Base-by-base conservation (phyloP, 2,888 invertebrate genomes). In the Tipula confusa region DNA sequence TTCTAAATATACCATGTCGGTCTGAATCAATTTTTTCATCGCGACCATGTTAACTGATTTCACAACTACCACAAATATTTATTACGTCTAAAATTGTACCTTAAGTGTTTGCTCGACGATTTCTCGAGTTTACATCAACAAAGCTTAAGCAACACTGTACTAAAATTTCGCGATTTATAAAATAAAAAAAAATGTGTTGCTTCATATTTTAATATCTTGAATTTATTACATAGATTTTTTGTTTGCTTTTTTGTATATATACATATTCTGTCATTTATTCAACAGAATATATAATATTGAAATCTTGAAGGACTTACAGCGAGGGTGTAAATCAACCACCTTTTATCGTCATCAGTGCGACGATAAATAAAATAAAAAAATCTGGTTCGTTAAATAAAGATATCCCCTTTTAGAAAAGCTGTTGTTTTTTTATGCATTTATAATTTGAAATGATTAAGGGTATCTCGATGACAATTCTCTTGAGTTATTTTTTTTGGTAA, bases 181-280 rank as follows among this genome's bases (percentile, higher is more conserved):
- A n/a, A n/a, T n/a, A n/a, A n/a, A n/a, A n/a, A n/a, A 64, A 64
- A 64, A 24, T 64, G 64, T 64, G 64, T 24, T 64, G 64, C 24
- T 24, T 64, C 64, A 64, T 64, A 64, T 64, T 64, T 64, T 64
- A 64, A 64, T 64, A 64, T 64, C 64, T 64, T 64, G 24, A 64
- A 64, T 64, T 64, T 64, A 64, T 24, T 64, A 24, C 64, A 64
- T 24, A 64, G 64, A 64, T 18, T 48, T 43, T 64, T 64, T 64
- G 24, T 64, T 24, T 24, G 7, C 9, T 15, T 43, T n/a, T 43
- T 43, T 43, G n/a, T 36, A 15, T 11, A 15, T 6, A 5, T 43
- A 24, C 24, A 2, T 64, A 64, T 24, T n/a, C n/a, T 64, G 64
- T 64, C 64, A 64, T 64, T 24, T 24, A 64, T 64, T 64, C 64